Percentiles rank a stretch among this genome's conserved stretches.
Conservation (phyloP, 2,113 vertebrate species). For the Arenaria interpres region DNA sequence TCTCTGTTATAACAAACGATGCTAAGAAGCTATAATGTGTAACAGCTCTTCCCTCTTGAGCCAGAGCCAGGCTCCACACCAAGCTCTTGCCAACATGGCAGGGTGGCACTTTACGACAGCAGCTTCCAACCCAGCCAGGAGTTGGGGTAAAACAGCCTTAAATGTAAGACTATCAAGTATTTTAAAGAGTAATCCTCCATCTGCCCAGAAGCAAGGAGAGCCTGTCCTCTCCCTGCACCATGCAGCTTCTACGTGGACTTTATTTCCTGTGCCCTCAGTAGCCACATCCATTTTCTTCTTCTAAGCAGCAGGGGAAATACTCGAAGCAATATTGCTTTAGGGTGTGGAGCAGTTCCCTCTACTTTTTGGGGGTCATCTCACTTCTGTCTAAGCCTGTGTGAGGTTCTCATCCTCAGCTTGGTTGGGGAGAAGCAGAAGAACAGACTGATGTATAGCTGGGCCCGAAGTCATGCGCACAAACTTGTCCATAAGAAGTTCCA, state of each 20-base stretch:
- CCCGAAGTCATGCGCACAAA: too few species aligned
- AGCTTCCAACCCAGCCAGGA: not conserved
- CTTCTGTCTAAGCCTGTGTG: not conserved
- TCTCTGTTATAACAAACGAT: not conserved
- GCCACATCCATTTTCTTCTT: not conserved
- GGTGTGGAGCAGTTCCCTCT: not conserved
- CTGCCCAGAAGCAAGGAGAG: not conserved
- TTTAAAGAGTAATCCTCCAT: not conserved
- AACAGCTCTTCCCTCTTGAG: not conserved
- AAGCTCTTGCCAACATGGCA: not conserved
- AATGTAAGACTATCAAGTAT: not conserved
- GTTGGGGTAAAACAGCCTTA: not conserved
- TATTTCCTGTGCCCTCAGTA: not conserved
- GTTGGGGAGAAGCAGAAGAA: not conserved
- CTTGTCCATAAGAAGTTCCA: too few species aligned
- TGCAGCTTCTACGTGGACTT: accelerated
- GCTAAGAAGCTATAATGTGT: not conserved
- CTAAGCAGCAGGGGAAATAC: not conserved
- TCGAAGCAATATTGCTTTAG: not conserved
- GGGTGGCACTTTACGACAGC: not conserved
- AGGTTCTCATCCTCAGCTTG: not conserved
- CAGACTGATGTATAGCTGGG: not conserved
- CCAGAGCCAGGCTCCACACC: not conserved
- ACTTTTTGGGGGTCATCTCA: not conserved
- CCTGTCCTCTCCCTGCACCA: not conserved